A percentile compares a stretch with the other conserved stretches of the same genome.
Conservation (phyloP, 1,140 invertebrate genomes). For the Venustaconcha ellipsiformis region DNA sequence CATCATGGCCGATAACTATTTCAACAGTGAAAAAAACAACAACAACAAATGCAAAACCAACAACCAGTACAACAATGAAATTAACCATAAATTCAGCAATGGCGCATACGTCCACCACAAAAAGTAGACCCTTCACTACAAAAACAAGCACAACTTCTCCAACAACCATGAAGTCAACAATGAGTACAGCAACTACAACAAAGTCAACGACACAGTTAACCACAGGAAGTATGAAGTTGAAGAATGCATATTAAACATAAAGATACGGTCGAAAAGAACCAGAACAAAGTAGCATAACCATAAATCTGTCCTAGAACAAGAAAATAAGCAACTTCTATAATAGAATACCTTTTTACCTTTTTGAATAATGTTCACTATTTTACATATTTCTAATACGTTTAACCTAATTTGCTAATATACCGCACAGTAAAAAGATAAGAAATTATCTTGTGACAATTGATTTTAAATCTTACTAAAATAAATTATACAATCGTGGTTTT, state of each 20-base stretch:
- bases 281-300: slow-evolving; percentile 2
- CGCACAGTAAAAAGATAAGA: too few species aligned
- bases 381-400: too few species aligned
- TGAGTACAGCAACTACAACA: slow-evolving; percentile 4
- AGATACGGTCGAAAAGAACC: slow-evolving; percentile 2
- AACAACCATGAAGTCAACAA: slow-evolving; percentile 7
- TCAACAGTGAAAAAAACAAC: not conserved
- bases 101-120: not conserved
- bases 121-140: not conserved
- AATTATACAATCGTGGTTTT: too few species aligned
- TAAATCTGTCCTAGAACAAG: not conserved
- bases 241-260: slow-evolving; percentile 3
- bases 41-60: not conserved
- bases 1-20: not conserved
- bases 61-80: not conserved
- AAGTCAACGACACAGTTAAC: slow-evolving; percentile 3
- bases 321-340: too few species aligned
- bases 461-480: too few species aligned
- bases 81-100: not conserved
- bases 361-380: too few species aligned
- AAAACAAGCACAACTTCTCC: slow-evolving; percentile 11
- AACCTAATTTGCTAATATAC: too few species aligned
- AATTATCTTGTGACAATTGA: too few species aligned
- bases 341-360: too few species aligned
- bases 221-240: slow-evolving; percentile 1